Conservation (phyloP, 2,888 invertebrate genomes). For the Lepeophtheirus nordmannii region DNA sequence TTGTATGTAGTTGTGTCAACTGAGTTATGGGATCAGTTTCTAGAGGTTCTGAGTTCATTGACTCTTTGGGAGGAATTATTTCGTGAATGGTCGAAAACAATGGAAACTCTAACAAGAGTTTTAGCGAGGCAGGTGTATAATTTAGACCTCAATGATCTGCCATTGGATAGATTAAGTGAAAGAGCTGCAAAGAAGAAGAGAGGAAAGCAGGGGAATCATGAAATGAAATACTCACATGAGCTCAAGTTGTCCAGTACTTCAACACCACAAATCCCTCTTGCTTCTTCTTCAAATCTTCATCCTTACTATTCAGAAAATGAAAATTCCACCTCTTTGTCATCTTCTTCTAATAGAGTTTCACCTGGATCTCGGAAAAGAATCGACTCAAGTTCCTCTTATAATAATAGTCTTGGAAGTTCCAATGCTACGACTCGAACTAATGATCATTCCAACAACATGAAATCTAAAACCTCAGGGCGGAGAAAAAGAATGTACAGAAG, state of each 20-base stretch:
- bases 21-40: constrained; percentile 83
- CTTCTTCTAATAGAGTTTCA: neutral
- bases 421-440: neutral
- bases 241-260: neutral
- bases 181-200: constrained; percentile 55
- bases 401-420: neutral
- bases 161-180: constrained; percentile 58
- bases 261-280: neutral
- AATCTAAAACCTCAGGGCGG: constrained; percentile 24
- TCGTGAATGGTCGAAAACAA: constrained; percentile 54
- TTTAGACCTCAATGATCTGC: constrained; percentile 72
- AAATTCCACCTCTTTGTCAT: neutral
- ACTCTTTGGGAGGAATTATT: constrained; percentile 88
- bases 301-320: neutral
- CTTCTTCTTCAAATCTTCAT: neutral
- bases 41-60: constrained; percentile 65
- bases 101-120: constrained; percentile 87
- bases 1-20: constrained; percentile 75
- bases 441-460: neutral
- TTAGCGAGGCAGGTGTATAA: constrained; percentile 87
- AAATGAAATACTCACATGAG: constrained; percentile 24
- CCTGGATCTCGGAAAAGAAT: neutral
- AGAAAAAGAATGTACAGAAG: constrained; percentile 27
- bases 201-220: constrained; percentile 31
- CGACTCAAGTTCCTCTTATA: neutral